Evolutionary conservation across 2,113 vertebrate genomes (phyloP).

Genomic region (Aphelocoma coerulescens): DNA sequence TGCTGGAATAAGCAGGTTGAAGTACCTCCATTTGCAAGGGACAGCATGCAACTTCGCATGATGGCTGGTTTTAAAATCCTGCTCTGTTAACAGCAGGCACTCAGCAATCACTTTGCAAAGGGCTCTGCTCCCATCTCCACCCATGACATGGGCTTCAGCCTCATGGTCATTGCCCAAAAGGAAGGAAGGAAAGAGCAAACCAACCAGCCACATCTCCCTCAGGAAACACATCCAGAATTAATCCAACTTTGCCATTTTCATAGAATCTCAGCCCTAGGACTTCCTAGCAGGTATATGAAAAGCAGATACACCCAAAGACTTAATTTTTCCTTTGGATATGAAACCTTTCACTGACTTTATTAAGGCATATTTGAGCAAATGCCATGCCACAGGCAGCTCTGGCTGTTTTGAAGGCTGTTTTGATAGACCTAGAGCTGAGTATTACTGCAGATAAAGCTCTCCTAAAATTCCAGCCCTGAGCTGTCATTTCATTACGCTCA

Average conservation of each 20-base stretch:
- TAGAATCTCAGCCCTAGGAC: not conserved
- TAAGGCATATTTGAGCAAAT: constrained; percentile 8
- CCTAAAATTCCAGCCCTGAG: not conserved
- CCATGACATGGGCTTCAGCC: not conserved
- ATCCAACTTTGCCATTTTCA: not conserved
- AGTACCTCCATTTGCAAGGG: not conserved
- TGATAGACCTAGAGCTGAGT: not conserved
- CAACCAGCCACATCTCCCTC: not conserved
- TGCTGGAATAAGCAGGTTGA: not conserved
- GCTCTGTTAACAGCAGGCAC: not conserved
- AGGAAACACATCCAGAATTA: not conserved
- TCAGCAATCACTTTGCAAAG: not conserved
- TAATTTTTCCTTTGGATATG: not conserved
- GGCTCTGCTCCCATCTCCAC: not conserved
- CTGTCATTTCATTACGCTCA: not conserved
- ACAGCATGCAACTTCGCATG: not conserved
- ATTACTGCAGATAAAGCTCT: not conserved
- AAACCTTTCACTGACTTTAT: not conserved
- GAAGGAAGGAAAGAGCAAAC: not conserved
- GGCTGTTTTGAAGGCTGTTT: constrained; percentile 10
- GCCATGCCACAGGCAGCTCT: constrained; percentile 8
- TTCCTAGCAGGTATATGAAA: not conserved
- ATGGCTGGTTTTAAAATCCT: not conserved
- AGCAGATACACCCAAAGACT: not conserved
- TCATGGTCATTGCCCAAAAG: not conserved